Evolutionary conservation across 1,140 invertebrate species (phyloP), one percentile per base, ranked within the genome.

Genomic region (Geopemphigus sp.): DNA sequence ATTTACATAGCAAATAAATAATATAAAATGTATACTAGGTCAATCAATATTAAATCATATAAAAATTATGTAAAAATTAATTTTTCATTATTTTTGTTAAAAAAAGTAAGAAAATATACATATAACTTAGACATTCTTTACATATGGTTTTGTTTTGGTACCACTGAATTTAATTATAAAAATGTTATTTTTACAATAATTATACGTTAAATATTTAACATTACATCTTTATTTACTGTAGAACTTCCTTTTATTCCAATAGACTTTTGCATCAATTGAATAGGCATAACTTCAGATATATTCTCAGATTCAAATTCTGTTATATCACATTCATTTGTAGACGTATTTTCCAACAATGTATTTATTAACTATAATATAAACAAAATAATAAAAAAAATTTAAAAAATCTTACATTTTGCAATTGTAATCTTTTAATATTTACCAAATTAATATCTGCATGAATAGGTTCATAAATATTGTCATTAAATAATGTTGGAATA

Each of bases 391-490:
- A 50, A 19, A 3, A 26, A 50, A 19, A 3, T 11, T 32, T 63
- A 29, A 29, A 54, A 72, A 17, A 19, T 17, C 12, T 32, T 26
- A 63, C 17, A 63, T 54, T 54, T 12, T 54, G 1, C 11, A 29
- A 19, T 39, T 53, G 8, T n/a, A 26, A 70, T 12, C 12, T 4
- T 50, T 50, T 63, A 26, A 70, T 19, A n/a, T 4, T 50, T 50
- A 78, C 74, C 24, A 63, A 1, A 29, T 0, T 50, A 50, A 78
- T 50, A 63, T 61, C 74, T 63, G 22, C 3, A 26, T 61, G 5
- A 50, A 5, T 29, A 59, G 74, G 74, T 26, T 78, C 74, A 53
- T 63, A 50, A 45, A 78, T 24, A 50, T 63, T 50, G 2, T 78
- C 45, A 78, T 19, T 63, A 12, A 61, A 63, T n/a, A 78, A 61